Conservation (phyloP, 1,140 invertebrate species). For the Mercenaria mercenaria region DNA sequence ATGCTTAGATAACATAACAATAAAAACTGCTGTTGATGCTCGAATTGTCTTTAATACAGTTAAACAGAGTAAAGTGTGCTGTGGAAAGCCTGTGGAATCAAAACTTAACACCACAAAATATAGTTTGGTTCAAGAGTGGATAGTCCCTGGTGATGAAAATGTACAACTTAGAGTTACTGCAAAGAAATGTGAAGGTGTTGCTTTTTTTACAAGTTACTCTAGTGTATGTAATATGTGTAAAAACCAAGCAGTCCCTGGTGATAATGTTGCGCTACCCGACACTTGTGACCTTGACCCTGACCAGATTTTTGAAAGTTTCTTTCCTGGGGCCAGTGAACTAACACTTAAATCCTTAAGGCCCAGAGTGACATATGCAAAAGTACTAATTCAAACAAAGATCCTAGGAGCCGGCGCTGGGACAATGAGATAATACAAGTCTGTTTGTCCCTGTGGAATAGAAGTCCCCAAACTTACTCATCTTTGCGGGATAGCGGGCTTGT, state of each 20-base stretch:
- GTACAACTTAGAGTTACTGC: background rate
- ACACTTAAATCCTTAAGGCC: background rate
- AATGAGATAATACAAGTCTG: background rate
- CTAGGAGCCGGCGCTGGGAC: background rate
- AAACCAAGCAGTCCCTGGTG: background rate
- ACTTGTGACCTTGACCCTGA: background rate
- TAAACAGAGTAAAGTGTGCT: slow-evolving; percentile 9
- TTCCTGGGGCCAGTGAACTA: slow-evolving; percentile 8
- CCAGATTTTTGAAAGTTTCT: background rate
- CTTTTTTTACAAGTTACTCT: background rate
- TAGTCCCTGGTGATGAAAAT: slow-evolving; percentile 12
- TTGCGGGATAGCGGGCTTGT: slow-evolving; percentile 1
- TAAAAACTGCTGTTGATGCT: background rate
- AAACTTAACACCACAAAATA: background rate
- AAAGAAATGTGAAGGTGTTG: slow-evolving; percentile 10
- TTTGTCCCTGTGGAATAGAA: slow-evolving; percentile 16
- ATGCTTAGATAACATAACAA: background rate
- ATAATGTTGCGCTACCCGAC: background rate
- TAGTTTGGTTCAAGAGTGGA: slow-evolving; percentile 13
- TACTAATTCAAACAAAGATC: background rate
- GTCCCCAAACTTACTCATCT: slow-evolving; percentile 26
- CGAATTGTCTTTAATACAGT: slow-evolving; percentile 11
- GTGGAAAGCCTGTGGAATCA: slow-evolving; percentile 9
- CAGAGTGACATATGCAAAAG: background rate
- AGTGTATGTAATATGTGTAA: background rate